Evolutionary conservation across 1,140 invertebrate species (phyloP), one percentile per base, ranked within the genome.

Genomic region (Centruroides sculpturatus): DNA sequence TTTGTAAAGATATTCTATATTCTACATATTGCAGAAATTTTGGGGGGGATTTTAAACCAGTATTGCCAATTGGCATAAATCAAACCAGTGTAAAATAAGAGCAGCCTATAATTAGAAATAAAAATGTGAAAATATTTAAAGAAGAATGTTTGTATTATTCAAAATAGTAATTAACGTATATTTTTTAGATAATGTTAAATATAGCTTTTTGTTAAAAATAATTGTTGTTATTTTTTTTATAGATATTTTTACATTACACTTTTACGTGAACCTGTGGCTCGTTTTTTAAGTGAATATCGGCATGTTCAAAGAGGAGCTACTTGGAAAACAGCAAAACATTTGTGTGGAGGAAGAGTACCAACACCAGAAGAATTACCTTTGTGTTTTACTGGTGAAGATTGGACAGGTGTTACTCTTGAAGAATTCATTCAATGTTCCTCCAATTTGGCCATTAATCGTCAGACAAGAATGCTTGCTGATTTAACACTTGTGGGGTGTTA

Each of bases 241-340:
- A 83, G 82, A 67, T 98, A 98, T 77, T 95, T 96, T 77, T 98
- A 97, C 76, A 91, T 98, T 59, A 95, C 92, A 34, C 82, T 99
- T 62, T 78, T 98, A 46, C 80, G 95, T 62, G 87, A 98, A 70
- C 96, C 96, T 10, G 83, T 97, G 36, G 71, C 76, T 69, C 82
- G 93, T 66, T 98, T 92, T 76, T 75, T 97, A 64, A 93, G 89
- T 62, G 93, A 98, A 75, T 97, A 89, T 74, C 81, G 85, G 54
- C 96, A 99, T 76, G 95, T 98, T 47, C 86, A 92, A 71, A 81
- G 95, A 41, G 96, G 96, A 47, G 95, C 94, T 55, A 98, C 94
- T n/a, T 99, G 96, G 96, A 79, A 79, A 63, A 76, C 72, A 52
- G 85, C 91, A 34, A 77, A 87, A 10, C 90, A 95, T 73, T 86